Evolutionary conservation across 2,113 vertebrate genomes (phyloP), one percentile per base, ranked within the genome.

Genomic region (Rhombomys opimus): DNA sequence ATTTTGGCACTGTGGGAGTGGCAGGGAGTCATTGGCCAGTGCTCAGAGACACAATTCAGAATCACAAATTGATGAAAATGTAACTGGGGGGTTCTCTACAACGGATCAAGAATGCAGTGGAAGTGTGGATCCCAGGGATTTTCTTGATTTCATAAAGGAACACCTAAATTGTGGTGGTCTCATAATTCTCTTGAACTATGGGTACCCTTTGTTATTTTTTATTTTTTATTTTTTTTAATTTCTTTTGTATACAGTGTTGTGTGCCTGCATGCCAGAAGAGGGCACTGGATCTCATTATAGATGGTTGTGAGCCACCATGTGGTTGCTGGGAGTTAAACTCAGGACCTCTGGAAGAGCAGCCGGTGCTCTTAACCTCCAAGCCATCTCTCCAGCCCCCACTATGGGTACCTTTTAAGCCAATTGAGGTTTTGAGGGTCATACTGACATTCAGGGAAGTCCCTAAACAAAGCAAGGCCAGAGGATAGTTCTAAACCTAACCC

Each of bases 141-240:
- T 23, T 73, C 22, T 75, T 57, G 88, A 35, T 87, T 73, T 91
- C 23, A 68, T 30, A 84, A 63, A 89, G 38, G 68, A 89, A 38
- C 1, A 54, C 63, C 57, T 13, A 12, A 65, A 87, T 90, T 14
- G 38, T 84, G 70, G 57, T 86, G 46, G 11, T 41, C 23, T 90
- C 50, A 35, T 11, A 63, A 13, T 75, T 73, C 82, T 46, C 41
- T 76, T 32, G 30, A 54, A 41, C 5, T 63, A 82, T 65, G 25
- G 14, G n/a, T 87, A 54, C 76, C 72, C 88, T 67, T 95, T 86
- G 12, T 32, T 87, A 54, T 70, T 67, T 90, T 67, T 95, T 86
- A 90, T 46, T 46, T 46, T 46, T 41, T 41, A 41, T 41, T 46
- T 46, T 46, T 46, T 46, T 46, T 4, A 46, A 46, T 46, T 46